These are phyloP conservation scores for Cryptus viduatorius DNA, from an alignment of 2,888 invertebrate genomes.

Conservation along the genomic window DNA sequence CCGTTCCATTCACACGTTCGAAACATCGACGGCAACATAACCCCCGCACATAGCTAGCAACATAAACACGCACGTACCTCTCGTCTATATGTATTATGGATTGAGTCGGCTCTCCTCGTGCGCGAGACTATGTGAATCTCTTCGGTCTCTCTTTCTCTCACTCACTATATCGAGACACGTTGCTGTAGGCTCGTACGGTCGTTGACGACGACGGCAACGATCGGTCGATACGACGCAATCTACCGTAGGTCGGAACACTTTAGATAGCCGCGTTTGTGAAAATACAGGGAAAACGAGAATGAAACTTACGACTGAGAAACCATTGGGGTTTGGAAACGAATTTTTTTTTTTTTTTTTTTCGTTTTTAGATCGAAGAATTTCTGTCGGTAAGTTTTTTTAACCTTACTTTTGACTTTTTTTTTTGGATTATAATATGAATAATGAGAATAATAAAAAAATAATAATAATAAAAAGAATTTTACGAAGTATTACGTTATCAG, in stretches of 20 bases:
- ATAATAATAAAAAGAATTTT: too few relatives aligned
- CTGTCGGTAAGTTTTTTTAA: too few relatives aligned
- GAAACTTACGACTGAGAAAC: background rate
- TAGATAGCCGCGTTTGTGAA: background rate
- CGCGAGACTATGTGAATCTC: background rate
- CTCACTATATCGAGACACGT: background rate
- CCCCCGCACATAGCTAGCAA: slow-evolving; percentile 20
- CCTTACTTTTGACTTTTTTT: too few relatives aligned
- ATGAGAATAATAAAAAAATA: too few relatives aligned
- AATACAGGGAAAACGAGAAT: background rate
- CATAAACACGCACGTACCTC: slow-evolving; percentile 12
- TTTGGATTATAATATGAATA: too few relatives aligned
- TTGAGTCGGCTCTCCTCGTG: slow-evolving; percentile 39
- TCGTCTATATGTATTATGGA: slow-evolving; percentile 26
- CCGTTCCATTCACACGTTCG: slow-evolving; percentile 70
- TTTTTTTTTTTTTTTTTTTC: background rate
- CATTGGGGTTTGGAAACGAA: background rate
- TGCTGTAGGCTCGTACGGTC: slow-evolving; percentile 18
- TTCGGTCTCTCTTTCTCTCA: background rate
- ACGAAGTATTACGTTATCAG: too few relatives aligned
- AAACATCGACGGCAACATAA: slow-evolving; percentile 45
- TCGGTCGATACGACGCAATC: slow-evolving; percentile 39
- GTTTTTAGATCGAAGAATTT: too few relatives aligned
- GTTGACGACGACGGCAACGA: slow-evolving; percentile 20
- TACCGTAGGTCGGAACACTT: slow-evolving; percentile 36